Evolutionary conservation across 2,797 vertebrate genomes (phyloP), one percentile per base, ranked within the genome.

Genomic region (Premnoplex brunnescens): DNA sequence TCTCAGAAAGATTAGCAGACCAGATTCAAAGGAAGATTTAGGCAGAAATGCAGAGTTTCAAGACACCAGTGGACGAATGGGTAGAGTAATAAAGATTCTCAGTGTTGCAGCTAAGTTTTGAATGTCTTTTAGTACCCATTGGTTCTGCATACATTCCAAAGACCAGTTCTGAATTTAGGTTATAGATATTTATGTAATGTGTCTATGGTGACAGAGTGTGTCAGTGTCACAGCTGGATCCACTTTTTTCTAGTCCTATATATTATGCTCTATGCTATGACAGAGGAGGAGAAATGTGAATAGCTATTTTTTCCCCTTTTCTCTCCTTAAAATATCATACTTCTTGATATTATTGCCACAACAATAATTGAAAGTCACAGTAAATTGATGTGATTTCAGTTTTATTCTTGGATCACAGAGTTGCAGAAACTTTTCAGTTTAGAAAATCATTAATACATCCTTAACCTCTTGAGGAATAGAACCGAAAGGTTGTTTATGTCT

Each of bases 301-400:
- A 56, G 9, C 2, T 2, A 5, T 19, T 30, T 12, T 7, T 1
- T 0, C 4, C 7, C 10, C 7, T 14, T 74, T 66, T 66, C 3
- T 72, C 7, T 51, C 10, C 28, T 37, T 44, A 68, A 66, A 48
- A 51, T 66, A 58, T 39, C 19, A 21, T 48, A 7, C 2, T 69
- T 84, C 84, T 49, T 67, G 6, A 28, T 67, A 21, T 32, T 49
- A 34, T 68, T 66, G 12, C 23, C 39, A 49, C 4, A 68, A 4
- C 2, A 49, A n/a, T 52, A 62, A 59, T 22, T 74, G 32, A 55
- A 84, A 78, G 32, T n/a, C 34, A 59, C 26, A 67, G 9, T 85
- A 93, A 71, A 56, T 22, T 54, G 14, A 16, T 43, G 7, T 52
- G 9, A 75, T 91, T 75, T 84, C 46, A 56, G 5, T 85, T 87